Conservation (phyloP, 2,113 vertebrate genomes). For the Pachypanchax playfairii region DNA sequence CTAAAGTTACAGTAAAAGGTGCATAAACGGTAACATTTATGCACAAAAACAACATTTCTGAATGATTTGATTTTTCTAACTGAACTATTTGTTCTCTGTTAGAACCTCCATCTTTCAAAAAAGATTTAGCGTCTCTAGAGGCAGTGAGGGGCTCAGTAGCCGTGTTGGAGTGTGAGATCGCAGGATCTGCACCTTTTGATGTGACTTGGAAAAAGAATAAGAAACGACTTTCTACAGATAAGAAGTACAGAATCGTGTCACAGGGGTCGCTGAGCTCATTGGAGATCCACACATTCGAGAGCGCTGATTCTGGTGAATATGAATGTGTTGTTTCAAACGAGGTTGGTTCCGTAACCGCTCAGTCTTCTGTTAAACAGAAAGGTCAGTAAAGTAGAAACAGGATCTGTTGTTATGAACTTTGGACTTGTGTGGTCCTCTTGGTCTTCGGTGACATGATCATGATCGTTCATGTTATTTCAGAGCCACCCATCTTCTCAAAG, state of each 20-base stretch:
- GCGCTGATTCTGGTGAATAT: conserved; percentile 88
- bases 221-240: conserved; percentile 87
- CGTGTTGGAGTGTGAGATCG: conserved; percentile 87
- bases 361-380: conserved; percentile 85
- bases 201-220: conserved; percentile 92
- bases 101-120: conserved; percentile 90
- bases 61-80: conserved; percentile 4
- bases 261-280: conserved; percentile 85
- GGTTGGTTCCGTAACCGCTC: conserved; percentile 87
- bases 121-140: conserved; percentile 84
- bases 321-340: conserved; percentile 90
- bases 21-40: conserved; percentile 53
- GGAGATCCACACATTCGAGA: conserved; percentile 91
- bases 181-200: conserved; percentile 89
- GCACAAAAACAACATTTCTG: not conserved
- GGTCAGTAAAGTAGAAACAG: conserved; percentile 82
- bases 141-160: conserved; percentile 86
- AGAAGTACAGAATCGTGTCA: conserved; percentile 86
- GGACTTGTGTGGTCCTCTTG: not conserved
- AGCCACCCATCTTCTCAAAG: conserved; percentile 92
- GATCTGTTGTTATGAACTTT: not conserved
- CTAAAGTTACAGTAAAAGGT: conserved; percentile 89
- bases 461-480: conserved; percentile 69
- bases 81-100: conserved; percentile 62
- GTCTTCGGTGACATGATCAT: not conserved